Evolutionary conservation across 2,888 invertebrate genomes (phyloP).

Genomic region (Perizoma affinitatum): DNA sequence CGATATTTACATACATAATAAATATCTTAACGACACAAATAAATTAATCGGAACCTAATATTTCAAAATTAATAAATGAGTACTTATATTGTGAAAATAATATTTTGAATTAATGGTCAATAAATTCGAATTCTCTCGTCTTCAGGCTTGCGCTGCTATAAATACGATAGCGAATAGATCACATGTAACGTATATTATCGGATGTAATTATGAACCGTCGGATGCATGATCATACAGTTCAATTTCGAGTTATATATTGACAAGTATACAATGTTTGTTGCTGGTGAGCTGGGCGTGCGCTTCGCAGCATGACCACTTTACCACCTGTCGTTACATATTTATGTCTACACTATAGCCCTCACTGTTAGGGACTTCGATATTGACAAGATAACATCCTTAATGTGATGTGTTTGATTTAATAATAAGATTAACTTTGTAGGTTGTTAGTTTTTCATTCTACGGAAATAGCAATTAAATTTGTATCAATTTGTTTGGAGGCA

Average conservation of each 20-base stretch:
- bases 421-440: constrained; percentile 81
- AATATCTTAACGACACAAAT: constrained; percentile 84
- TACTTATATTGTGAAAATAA: constrained; percentile 85
- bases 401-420: constrained; percentile 86
- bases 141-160: constrained; percentile 80
- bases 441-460: constrained; percentile 64
- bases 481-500: constrained; percentile 30
- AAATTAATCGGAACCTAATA: constrained; percentile 85
- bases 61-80: constrained; percentile 85
- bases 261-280: constrained; percentile 55
- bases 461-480: constrained; percentile 67
- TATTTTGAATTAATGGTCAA: constrained; percentile 85
- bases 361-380: constrained; percentile 84
- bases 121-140: constrained; percentile 84
- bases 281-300: constrained; percentile 70
- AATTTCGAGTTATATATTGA: constrained; percentile 55
- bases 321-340: constrained; percentile 85
- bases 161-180: constrained; percentile 42
- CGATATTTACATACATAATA: constrained; percentile 83
- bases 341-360: constrained; percentile 84
- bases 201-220: constrained; percentile 57
- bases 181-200: constrained; percentile 45
- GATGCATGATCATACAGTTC: constrained; percentile 59
- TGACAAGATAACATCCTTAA: constrained; percentile 85
- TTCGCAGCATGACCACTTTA: constrained; percentile 82